Evolutionary conservation across 30 jellyfish, hydroid and myxozoan genomes (phyloP), one percentile per base, ranked within the genome.

Genomic region (Sanderia malayensis): DNA sequence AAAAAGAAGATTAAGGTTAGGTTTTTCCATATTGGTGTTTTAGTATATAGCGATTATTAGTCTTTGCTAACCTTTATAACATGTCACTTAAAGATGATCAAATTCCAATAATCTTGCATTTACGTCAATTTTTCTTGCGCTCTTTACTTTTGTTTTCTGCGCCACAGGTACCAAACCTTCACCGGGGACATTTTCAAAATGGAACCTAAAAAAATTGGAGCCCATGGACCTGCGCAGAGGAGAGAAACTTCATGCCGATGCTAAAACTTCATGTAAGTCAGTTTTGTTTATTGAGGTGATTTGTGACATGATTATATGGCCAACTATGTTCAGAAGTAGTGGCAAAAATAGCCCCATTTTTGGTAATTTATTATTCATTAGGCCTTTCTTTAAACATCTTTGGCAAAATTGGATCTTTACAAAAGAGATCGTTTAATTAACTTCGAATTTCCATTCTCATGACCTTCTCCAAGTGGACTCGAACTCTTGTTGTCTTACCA

Each of bases 131-230:
- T 41, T 41, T 41, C 55, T 41, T 41, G 15, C 55, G 11, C 55
- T 41, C 55, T 41, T 41, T 41, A 41, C 15, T 9, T 27, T 25
- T 20, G 4, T 17, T 58, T 8, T n/a, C 60, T 60, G 27, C 0
- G n/a, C 58, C 21, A 3, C 81, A 80, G 97, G 97, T 22, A 66
- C 89, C 1, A 75, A 62, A 31, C 97, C 97, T 1, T 74, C 95
- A 17, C 97, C 95, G 0, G 44, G 95, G 31, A 46, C 87, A 8
- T 88, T 71, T 74, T 63, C 28, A n/a, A 75, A 73, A 20, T 88
- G 97, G 97, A 88, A 88, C 61, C 74, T 88, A 41, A 32, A 53
- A 41, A 73, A 60, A 24, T 70, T 88, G 24, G 97, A 88, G 60
- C 97, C 97, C 32, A 29, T 58, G 21, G 83, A 70, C 27, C 68